These are phyloP conservation scores for Callyntrura guangdongensis DNA, from an alignment of 2,888 invertebrate species.

Conservation along the genomic window DNA sequence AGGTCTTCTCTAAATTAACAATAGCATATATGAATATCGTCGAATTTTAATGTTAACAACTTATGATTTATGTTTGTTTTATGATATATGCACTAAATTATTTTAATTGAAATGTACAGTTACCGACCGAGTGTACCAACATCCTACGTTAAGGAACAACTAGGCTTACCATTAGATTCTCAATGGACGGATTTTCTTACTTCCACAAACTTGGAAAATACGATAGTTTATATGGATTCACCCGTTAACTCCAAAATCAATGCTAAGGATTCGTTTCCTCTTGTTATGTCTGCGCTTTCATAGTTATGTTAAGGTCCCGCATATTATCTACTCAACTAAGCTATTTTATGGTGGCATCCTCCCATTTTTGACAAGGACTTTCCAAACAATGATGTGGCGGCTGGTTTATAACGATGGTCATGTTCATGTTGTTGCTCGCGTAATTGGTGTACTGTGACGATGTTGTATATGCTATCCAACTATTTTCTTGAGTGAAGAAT, in stretches of 20 bases:
- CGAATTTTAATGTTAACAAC: conserved; percentile 22
- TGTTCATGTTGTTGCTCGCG: conserved; percentile 3
- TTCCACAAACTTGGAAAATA: conserved; percentile 83
- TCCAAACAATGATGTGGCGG: background rate
- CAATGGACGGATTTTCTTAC: conserved; percentile 84
- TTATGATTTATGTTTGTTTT: conserved; percentile 1
- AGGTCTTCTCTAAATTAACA: conserved; percentile 51
- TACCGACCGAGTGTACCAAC: conserved; percentile 84
- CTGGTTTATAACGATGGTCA: conserved; percentile 2
- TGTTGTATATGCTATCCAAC: conserved; percentile 8
- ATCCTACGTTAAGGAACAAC: conserved; percentile 84
- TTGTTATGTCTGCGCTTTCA: conserved; percentile 80
- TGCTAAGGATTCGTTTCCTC: conserved; percentile 83
- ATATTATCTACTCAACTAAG: conserved; percentile 22
- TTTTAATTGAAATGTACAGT: conserved; percentile 83
- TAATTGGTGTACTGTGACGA: background rate
- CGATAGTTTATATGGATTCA: conserved; percentile 84
- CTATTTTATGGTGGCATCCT: conserved; percentile 29
- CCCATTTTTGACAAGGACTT: conserved; percentile 41
- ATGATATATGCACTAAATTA: conserved; percentile 63
- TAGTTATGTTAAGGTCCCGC: conserved; percentile 49
- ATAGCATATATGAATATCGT: conserved; percentile 5
- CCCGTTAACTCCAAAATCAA: conserved; percentile 84
- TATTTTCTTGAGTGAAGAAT: background rate
- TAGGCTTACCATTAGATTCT: conserved; percentile 82